A percentile compares a stretch with the other conserved stretches of the same genome.
Conservation (phyloP, 2,888 invertebrate species). For the Arctia plantaginis region DNA sequence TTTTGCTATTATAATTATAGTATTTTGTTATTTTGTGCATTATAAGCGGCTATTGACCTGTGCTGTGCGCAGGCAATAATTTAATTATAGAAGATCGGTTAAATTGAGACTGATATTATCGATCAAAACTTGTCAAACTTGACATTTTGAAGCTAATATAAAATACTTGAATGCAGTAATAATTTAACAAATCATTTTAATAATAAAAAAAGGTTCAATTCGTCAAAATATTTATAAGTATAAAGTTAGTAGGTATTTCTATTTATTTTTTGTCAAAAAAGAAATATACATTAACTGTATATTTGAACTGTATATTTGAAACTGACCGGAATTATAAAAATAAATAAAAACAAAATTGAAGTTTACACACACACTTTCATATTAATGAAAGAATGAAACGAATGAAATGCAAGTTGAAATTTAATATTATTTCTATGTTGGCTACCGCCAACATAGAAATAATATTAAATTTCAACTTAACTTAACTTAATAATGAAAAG, state of each 20-base stretch:
- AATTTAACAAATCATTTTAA: background rate
- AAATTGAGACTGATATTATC: slow-evolving; percentile 31
- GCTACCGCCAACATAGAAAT: no score
- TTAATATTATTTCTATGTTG: no score
- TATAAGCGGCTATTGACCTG: slow-evolving; percentile 68
- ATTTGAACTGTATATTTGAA: no score
- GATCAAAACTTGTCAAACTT: background rate
- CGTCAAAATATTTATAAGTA: background rate
- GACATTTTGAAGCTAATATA: background rate
- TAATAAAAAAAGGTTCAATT: no score
- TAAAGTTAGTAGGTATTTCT: background rate
- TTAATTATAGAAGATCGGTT: slow-evolving; percentile 27
- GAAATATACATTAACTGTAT: no score
- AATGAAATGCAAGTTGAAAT: no score
- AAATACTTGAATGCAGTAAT: background rate
- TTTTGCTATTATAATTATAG: slow-evolving; percentile 39
- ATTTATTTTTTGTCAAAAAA: background rate
- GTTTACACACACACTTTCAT: no score
- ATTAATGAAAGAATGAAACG: no score
- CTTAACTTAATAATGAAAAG: background rate
- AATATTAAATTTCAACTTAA: no score
- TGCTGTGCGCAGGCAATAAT: slow-evolving; percentile 46
- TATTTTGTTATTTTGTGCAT: slow-evolving; percentile 67
- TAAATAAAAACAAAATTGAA: no score
- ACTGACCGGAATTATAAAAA: no score